Base-by-base conservation (phyloP, 1,140 invertebrate species). In the Drosophila serrata region DNA sequence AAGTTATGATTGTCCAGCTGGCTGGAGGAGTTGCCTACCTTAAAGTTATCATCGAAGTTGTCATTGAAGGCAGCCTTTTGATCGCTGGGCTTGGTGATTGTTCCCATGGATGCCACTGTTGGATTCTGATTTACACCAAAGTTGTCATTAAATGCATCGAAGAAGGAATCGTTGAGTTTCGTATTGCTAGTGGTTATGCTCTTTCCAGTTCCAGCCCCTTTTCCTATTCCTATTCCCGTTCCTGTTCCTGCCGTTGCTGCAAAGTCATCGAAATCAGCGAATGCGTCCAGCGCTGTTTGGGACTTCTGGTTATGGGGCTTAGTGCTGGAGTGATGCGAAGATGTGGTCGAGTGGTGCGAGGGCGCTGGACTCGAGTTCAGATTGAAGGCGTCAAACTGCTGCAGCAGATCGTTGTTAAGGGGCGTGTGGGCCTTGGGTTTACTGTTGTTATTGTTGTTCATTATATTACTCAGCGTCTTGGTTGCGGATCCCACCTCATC, bases 81-180 rank as follows among this genome's bases (percentile, higher is more conserved):
- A 22, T 72, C 64, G 31, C 39, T 60, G 27, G 33, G 61, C 31
- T 49, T 68, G 31, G 7, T 39, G 17, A 17, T 5, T 9, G 11
- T 17, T 17, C 40, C 48, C 33, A 65, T 60, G 13, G 56, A 55
- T 37, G 51, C 27, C 15, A 33, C 51, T 8, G 46, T 42, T 22
- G 35, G 19, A 37, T 59, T 59, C n/a, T 65, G 48, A 43, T 51
- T 68, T 40, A 48, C 73, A 24, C 77, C 75, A 43, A 92, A 92
- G 48, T 85, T 91, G 51, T 92, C 91, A 79, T 91, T 92, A 86
- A 92, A 92, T 81, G 91, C 91, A 77, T 92, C 87, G 29, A 92
- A 92, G 49, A 92, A 92, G 67, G 91, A 90, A 92, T 92, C 79
- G 49, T 90, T 79, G 6, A 72, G 70, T 68, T 70, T 78, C n/a